Conservation (phyloP, 2,113 vertebrate species). For the Ptilonorhynchus violaceus region DNA sequence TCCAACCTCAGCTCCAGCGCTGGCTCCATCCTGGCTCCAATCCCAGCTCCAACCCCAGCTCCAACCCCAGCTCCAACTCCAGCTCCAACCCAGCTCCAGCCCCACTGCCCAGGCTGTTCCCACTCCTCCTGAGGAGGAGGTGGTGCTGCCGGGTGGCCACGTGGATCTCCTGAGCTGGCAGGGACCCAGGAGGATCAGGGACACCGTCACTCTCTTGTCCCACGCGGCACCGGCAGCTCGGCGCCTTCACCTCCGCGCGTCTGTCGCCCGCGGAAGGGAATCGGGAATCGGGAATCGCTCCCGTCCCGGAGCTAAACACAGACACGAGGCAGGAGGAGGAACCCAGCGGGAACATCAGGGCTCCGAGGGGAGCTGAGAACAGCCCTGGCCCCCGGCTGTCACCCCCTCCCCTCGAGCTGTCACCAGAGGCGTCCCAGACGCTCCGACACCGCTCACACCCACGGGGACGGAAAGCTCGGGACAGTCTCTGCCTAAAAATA, state of each 20-base stretch:
- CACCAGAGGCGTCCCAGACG: neutral
- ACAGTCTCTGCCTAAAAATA: neutral
- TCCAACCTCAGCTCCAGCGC: too few species aligned
- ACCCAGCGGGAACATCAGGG: fast-evolving
- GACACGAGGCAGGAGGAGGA: neutral
- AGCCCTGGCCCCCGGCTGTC: neutral
- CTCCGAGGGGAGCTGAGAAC: neutral
- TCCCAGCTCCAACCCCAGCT: neutral
- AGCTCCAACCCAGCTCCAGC: neutral
- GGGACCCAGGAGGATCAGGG: neutral
- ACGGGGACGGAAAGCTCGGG: neutral
- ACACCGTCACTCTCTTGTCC: neutral
- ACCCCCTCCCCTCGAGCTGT: neutral
- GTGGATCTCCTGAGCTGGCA: neutral
- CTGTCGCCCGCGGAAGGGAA: neutral
- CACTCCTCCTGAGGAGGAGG: neutral
- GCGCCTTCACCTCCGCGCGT: neutral
- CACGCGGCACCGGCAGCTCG: fast-evolving
- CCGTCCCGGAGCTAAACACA: neutral
- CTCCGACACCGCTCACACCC: neutral
- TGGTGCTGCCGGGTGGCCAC: neutral
- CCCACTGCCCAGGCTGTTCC: neutral
- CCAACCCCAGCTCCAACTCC: neutral
- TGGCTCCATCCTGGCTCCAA: neutral
- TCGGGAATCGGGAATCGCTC: neutral